Conservation (phyloP, 2,888 invertebrate genomes). For the Magallana nippona region DNA sequence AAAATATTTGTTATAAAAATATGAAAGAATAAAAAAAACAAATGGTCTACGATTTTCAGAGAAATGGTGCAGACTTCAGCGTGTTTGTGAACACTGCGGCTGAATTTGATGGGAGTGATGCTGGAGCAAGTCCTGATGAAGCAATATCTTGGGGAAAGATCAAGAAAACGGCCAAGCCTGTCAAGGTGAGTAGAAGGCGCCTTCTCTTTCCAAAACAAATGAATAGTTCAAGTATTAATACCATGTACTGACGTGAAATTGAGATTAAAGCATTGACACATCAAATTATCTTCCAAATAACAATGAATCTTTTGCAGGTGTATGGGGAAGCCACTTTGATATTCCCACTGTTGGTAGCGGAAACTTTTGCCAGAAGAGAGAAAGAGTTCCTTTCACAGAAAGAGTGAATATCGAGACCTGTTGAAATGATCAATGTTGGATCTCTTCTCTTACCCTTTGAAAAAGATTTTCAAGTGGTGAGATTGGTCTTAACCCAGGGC, state of each 20-base stretch:
- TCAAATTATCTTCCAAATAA: too few species aligned
- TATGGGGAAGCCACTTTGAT: constrained; percentile 96
- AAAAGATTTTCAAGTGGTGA: too few species aligned
- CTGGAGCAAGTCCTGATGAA: constrained; percentile 98
- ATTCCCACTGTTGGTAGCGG: constrained; percentile 95
- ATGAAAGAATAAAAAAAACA: too few species aligned
- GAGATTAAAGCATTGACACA: too few species aligned
- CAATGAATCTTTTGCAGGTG: constrained; percentile 81
- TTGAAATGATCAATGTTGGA: too few species aligned
- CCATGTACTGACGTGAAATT: too few species aligned
- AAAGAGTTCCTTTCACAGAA: constrained; percentile 58
- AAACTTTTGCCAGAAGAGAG: constrained; percentile 90
- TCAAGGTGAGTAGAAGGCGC: constrained; percentile 84
- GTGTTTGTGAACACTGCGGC: constrained; percentile 97
- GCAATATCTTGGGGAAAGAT: constrained; percentile 99
- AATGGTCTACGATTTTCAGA: constrained; percentile 79
- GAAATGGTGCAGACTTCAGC: constrained; percentile 97
- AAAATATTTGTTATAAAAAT: too few species aligned
- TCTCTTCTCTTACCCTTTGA: too few species aligned
- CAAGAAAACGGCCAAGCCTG: constrained; percentile 90
- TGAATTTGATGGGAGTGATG: constrained; percentile 98
- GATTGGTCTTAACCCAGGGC: too few species aligned
- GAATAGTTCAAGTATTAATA: too few species aligned
- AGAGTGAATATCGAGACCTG: neutral
- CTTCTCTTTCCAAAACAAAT: too few species aligned